phyloP scores from a whole-genome alignment of 2,888 invertebrate genomes.

The Diarsia rubi region DNA sequence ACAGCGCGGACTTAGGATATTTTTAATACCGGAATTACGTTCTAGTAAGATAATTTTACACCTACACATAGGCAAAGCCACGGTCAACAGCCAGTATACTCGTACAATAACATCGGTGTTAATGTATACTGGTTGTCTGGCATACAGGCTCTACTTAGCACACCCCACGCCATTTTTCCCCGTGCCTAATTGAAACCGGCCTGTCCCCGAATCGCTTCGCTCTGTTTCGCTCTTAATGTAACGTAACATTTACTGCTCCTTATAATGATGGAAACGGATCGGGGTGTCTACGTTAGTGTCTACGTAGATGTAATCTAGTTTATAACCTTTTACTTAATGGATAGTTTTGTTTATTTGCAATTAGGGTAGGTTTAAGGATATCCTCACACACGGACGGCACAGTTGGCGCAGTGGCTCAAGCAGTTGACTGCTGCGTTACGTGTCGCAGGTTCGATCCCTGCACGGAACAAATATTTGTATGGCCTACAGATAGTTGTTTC shows the following conservation, averaged over 20 bases:
- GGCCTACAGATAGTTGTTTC: too few species aligned
- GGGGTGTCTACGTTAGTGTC: constrained; percentile 10
- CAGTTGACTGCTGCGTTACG: too few species aligned
- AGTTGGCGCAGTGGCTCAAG: too few species aligned
- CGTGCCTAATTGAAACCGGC: constrained; percentile 75
- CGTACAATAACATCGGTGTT: constrained; percentile 71
- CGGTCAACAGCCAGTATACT: constrained; percentile 34
- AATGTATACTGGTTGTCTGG: constrained; percentile 76
- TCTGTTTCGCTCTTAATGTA: constrained; percentile 71
- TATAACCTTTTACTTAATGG: not conserved
- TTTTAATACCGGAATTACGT: not conserved
- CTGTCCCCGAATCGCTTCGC: constrained; percentile 61
- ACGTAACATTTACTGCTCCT: constrained; percentile 62
- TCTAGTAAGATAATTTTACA: not conserved
- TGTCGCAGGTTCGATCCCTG: too few species aligned
- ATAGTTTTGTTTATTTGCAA: not conserved
- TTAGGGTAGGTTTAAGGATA: not conserved
- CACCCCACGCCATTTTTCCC: constrained; percentile 73
- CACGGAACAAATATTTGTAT: too few species aligned
- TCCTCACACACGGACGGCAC: too few species aligned
- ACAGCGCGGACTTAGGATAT: too few species aligned
- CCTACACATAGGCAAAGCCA: not conserved
- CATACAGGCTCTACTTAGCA: constrained; percentile 80
- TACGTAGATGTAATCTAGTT: constrained; percentile 25
- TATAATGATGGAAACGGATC: constrained; percentile 25